Conservation (phyloP, 2,888 invertebrate species). For the Aporophyla nigra region DNA sequence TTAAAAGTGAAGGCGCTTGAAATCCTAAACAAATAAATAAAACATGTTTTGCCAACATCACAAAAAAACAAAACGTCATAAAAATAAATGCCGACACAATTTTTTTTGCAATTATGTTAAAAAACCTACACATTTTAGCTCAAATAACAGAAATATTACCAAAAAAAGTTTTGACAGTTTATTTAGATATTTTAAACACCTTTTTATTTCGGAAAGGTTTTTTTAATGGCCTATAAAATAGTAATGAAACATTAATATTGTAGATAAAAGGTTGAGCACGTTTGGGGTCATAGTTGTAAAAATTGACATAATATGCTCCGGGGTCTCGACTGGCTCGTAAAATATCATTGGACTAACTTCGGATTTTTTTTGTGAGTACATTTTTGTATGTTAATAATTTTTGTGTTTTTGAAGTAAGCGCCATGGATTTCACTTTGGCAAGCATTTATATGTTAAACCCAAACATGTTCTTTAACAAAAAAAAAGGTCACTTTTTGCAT, state of each 20-base stretch:
- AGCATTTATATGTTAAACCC: too few relatives aligned
- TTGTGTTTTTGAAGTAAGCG: conserved; percentile 9
- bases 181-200: conserved; percentile 46
- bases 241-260: conserved; percentile 77
- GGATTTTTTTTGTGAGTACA: conserved; percentile 63
- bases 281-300: conserved; percentile 77
- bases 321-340: conserved; percentile 71
- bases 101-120: conserved; percentile 18
- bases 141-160: conserved; percentile 10
- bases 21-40: conserved; percentile 36
- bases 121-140: conserved; percentile 1
- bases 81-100: conserved; percentile 13
- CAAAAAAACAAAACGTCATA: conserved; percentile 48
- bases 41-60: conserved; percentile 5
- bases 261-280: conserved; percentile 76
- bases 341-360: conserved; percentile 74
- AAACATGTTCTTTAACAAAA: too few relatives aligned
- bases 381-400: conserved; percentile 64
- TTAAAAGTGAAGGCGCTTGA: background rate
- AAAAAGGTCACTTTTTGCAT: background rate
- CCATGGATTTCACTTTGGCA: conserved; percentile 1
- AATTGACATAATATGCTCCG: conserved; percentile 78
- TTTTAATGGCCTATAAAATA: conserved; percentile 75
- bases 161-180: conserved; percentile 38
- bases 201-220: conserved; percentile 56